phyloP scores from a whole-genome alignment of 2,888 invertebrate genomes.

The Conops quadrifasciatus region DNA sequence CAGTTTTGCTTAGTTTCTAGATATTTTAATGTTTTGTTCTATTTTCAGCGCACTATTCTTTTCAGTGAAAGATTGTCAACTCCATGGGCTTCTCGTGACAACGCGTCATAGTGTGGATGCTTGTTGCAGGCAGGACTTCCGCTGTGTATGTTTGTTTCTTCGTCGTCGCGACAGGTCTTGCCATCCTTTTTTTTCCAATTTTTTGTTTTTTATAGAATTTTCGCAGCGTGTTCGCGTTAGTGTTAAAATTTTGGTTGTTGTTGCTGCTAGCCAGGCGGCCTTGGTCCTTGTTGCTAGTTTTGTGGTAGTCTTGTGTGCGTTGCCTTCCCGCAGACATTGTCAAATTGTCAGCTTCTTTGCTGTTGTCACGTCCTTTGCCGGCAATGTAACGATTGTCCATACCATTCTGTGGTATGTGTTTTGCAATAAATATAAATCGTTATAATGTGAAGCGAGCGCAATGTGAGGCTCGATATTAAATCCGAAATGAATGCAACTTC shows the following conservation, averaged over 20 bases:
- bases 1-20: too few relatives aligned
- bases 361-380: not conserved
- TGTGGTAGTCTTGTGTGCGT: too few relatives aligned
- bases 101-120: not conserved
- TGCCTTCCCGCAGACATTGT: not conserved
- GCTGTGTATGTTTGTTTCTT: not conserved
- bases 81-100: constrained; percentile 12
- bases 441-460: not conserved
- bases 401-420: not conserved
- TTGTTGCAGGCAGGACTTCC: not conserved
- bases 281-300: not conserved
- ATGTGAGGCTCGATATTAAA: not conserved
- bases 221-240: constrained; percentile 9
- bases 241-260: not conserved
- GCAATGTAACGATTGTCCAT: not conserved
- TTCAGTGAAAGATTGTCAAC: too few relatives aligned
- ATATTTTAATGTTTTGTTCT: too few relatives aligned
- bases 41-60: too few relatives aligned
- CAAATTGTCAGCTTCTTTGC: constrained; percentile 7
- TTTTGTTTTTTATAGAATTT: constrained; percentile 11
- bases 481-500: too few relatives aligned
- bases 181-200: not conserved
- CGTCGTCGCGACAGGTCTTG: not conserved
- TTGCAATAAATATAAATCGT: not conserved
- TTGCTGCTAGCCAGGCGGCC: not conserved